These are phyloP conservation scores for Marmota monax DNA, from an alignment of 2,113 vertebrate species.

Conservation along the genomic window DNA sequence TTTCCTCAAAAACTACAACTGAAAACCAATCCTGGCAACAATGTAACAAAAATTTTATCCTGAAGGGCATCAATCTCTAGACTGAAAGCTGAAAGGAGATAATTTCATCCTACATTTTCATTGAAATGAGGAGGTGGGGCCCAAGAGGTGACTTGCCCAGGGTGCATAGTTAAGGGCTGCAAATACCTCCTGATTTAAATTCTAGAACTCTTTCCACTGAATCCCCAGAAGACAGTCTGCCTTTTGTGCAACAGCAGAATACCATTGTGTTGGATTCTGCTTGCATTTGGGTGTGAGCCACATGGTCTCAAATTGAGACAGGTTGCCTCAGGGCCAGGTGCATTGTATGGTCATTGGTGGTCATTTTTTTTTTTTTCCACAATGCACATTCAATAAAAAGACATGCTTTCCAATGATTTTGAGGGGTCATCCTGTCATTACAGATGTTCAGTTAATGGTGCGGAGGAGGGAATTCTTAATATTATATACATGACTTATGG, in stretches of 20 bases:
- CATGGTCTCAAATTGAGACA: background rate
- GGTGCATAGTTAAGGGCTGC: background rate
- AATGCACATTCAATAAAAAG: background rate
- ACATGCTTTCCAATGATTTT: background rate
- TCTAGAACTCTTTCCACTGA: slow-evolving; percentile 12
- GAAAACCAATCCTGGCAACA: background rate
- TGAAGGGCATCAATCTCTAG: background rate
- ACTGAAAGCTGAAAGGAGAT: background rate
- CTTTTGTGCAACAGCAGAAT: slow-evolving; percentile 2
- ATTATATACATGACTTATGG: background rate
- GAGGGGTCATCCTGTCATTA: background rate
- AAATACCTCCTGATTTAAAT: slow-evolving; percentile 35
- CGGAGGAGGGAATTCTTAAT: background rate
- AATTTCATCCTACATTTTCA: background rate
- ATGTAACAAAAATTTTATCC: background rate
- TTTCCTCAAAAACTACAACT: background rate
- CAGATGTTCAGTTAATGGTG: background rate
- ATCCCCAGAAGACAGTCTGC: background rate
- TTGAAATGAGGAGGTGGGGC: background rate
- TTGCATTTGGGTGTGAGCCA: slow-evolving; percentile 22
- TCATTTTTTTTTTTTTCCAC: background rate
- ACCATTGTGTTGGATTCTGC: background rate
- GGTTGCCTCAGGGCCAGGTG: background rate
- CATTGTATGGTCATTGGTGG: background rate
- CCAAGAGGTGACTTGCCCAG: background rate